phyloP scores from a whole-genome alignment of 2,113 vertebrate genomes.

The Alethe diademata region DNA sequence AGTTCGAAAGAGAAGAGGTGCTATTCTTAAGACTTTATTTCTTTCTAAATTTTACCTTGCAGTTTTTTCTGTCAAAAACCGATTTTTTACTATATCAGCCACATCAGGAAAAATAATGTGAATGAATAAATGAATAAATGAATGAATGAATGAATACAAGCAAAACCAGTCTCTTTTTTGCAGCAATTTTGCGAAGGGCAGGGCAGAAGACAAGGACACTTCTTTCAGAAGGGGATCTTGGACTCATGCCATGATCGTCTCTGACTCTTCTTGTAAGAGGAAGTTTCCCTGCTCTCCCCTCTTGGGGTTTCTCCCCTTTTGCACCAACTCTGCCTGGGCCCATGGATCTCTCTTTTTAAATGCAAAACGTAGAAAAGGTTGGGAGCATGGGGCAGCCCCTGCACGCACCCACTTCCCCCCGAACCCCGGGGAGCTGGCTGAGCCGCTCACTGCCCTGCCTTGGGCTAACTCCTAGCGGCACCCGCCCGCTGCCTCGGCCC shows the following conservation, averaged over 20 bases:
- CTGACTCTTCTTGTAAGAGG: neutral
- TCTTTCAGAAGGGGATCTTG: neutral
- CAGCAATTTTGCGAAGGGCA: neutral
- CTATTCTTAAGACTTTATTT: neutral
- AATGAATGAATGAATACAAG: neutral
- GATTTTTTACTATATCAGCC: neutral
- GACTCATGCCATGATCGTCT: neutral
- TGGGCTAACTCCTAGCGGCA: neutral
- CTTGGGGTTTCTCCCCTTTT: neutral
- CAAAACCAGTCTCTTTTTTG: neutral
- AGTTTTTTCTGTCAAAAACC: neutral
- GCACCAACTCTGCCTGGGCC: neutral
- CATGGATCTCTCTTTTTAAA: neutral
- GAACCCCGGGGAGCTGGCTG: neutral
- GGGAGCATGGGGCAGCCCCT: neutral
- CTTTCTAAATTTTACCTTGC: neutral
- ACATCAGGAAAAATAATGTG: slow-evolving; percentile 2
- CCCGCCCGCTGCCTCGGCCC: neutral
- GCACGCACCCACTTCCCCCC: neutral
- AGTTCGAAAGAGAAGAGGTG: neutral
- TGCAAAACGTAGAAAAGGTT: neutral
- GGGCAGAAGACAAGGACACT: neutral
- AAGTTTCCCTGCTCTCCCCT: neutral
- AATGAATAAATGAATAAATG: neutral
- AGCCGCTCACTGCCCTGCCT: neutral